Conservation (phyloP, 2,888 invertebrate genomes). For the Amiota minor region DNA sequence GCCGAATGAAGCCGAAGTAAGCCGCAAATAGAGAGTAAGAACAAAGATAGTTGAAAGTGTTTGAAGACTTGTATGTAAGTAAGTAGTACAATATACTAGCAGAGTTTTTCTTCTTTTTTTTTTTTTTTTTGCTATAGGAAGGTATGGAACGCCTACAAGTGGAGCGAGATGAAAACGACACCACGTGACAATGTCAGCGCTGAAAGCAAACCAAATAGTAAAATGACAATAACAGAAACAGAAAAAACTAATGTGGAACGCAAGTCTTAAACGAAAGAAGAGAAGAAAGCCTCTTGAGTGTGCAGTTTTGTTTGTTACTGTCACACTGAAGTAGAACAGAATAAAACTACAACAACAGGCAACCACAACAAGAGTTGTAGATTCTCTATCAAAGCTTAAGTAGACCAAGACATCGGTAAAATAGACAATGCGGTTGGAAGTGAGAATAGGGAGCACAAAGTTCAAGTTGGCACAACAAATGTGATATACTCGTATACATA, state of each 20-base stretch:
- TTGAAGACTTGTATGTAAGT: not conserved
- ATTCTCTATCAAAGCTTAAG: not conserved
- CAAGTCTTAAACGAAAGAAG: not conserved
- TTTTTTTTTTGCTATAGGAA: no score
- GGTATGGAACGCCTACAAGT: no score
- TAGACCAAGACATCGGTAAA: slow-evolving; percentile 4
- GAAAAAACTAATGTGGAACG: not conserved
- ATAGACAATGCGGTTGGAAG: not conserved
- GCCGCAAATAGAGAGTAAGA: slow-evolving; percentile 15
- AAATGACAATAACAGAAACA: slow-evolving; percentile 7
- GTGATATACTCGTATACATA: not conserved
- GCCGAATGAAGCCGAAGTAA: slow-evolving; percentile 17
- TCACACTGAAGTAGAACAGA: not conserved
- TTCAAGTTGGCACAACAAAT: not conserved
- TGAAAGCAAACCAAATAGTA: not conserved
- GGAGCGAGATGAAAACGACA: slow-evolving; percentile 39
- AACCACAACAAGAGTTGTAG: not conserved
- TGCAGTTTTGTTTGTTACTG: slow-evolving; percentile 1
- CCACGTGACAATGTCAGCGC: slow-evolving; percentile 64
- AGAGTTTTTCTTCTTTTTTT: no score
- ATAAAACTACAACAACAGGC: not conserved
- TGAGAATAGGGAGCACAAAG: no score
- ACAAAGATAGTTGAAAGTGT: not conserved
- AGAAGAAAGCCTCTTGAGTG: not conserved
- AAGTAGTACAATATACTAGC: no score